These are phyloP conservation scores for Umimayanthus kanabou DNA, from an alignment of 92 coral and sea anemone species.

Conservation along the genomic window DNA sequence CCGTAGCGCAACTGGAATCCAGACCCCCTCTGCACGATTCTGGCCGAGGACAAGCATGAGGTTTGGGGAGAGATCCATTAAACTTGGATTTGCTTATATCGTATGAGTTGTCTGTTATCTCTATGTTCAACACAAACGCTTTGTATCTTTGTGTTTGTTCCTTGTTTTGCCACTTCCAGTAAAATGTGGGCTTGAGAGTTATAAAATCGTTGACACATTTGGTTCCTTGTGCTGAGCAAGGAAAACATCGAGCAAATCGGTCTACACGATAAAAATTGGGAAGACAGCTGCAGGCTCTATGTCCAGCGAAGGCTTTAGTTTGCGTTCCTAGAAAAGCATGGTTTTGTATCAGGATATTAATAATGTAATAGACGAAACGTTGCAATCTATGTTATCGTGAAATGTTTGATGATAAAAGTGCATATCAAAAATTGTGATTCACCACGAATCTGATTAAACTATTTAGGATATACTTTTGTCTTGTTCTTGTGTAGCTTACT, in stretches of 20 bases:
- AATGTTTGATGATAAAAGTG: too few relatives aligned
- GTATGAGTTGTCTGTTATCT: not conserved
- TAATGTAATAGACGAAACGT: too few relatives aligned
- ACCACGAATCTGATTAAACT: too few relatives aligned
- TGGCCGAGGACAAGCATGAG: not conserved
- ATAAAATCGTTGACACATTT: not conserved
- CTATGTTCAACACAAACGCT: not conserved
- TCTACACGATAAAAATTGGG: constrained; percentile 51
- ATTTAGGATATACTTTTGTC: too few relatives aligned
- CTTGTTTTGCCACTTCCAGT: not conserved
- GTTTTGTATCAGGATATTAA: too few relatives aligned
- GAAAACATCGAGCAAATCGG: constrained; percentile 51
- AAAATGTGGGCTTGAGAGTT: not conserved
- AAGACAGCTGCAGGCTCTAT: constrained; percentile 55
- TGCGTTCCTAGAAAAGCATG: constrained; percentile 43
- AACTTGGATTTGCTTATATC: not conserved
- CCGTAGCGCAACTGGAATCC: not conserved
- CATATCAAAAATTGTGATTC: too few relatives aligned
- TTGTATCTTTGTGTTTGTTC: not conserved
- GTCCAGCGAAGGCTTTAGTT: constrained; percentile 36
- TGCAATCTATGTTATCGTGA: too few relatives aligned
- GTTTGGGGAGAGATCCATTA: not conserved
- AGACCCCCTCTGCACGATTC: not conserved
- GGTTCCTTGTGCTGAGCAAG: constrained; percentile 44
- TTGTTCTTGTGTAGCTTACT: too few relatives aligned